Evolutionary conservation across 1,140 invertebrate species (phyloP).

Genomic region (Odontomachus brunneus): DNA sequence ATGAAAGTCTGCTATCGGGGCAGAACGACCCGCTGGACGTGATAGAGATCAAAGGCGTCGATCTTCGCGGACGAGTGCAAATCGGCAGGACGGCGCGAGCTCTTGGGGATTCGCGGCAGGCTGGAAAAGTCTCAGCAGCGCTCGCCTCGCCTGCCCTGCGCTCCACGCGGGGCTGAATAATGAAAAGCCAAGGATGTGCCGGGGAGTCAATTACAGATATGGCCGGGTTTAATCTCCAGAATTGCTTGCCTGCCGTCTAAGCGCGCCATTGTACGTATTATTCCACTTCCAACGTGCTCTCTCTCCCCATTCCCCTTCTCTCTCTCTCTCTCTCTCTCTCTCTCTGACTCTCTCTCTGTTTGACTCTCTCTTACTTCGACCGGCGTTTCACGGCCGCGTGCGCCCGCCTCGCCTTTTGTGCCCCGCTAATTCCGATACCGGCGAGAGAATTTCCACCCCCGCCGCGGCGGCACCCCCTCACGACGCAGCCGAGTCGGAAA

Average conservation of each 20-base stretch:
- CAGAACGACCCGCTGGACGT: not conserved
- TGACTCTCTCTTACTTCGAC: not conserved
- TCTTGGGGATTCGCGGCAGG: not conserved
- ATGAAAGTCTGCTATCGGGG: not conserved
- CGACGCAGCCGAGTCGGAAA: too few species aligned
- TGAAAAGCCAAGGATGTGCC: conserved; percentile 57
- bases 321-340: too few species aligned
- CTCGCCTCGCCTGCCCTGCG: not conserved
- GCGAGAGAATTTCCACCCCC: conserved; percentile 24
- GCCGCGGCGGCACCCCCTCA: not conserved
- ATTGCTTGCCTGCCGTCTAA: conserved; percentile 55
- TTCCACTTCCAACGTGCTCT: conserved; percentile 4
- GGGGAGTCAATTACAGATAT: conserved; percentile 59
- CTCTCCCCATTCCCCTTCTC: not conserved
- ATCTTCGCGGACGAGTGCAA: not conserved
- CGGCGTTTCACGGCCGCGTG: conserved; percentile 41
- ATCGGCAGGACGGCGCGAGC: not conserved
- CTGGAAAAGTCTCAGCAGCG: conserved; percentile 44
- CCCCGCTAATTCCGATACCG: conserved; percentile 37
- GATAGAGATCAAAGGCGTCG: conserved; percentile 21
- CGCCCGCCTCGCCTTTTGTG: conserved; percentile 14
- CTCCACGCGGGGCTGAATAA: conserved; percentile 35
- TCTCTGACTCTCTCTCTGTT: too few species aligned
- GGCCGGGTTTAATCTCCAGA: conserved; percentile 59
- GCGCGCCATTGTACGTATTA: conserved; percentile 51